Percentiles rank a stretch among this genome's conserved stretches.
Evolutionary conservation across 2,113 vertebrate species (phyloP).

Genomic region (Coryphaenoides rupestris): DNA sequence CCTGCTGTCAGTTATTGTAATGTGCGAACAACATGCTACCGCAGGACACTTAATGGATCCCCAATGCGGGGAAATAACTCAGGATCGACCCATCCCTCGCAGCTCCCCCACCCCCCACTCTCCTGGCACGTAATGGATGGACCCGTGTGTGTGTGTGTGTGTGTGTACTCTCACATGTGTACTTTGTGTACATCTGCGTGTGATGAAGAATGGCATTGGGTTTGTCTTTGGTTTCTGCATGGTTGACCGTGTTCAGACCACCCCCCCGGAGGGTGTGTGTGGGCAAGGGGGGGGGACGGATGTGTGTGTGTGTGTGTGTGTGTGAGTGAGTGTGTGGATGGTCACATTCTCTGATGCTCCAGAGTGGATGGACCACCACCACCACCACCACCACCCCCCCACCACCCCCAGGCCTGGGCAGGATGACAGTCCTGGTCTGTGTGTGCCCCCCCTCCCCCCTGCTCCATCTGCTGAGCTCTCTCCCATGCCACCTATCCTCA

Average conservation of each 20-base stretch:
- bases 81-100: conserved; percentile 40
- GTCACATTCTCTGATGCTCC: conserved; percentile 66
- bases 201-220: conserved; percentile 45
- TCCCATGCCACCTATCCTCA: no score
- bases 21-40: conserved; percentile 48
- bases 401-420: conserved; percentile 48
- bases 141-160: conserved; percentile 11
- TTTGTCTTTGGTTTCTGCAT: conserved; percentile 60
- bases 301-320: no score
- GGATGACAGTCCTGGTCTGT: conserved; percentile 50
- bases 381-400: conserved; percentile 9
- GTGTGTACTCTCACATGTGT: conserved; percentile 8
- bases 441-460: conserved; percentile 14
- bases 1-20: conserved; percentile 54
- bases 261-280: neutral
- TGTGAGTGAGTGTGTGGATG: no score
- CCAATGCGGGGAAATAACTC: conserved; percentile 33
- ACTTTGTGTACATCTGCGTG: conserved; percentile 1
- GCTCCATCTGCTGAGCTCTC: conserved; percentile 73
- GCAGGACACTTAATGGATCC: conserved; percentile 57
- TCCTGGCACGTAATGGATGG: neutral
- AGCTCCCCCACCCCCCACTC: neutral
- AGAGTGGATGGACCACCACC: conserved; percentile 52
- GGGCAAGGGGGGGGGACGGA: conserved; percentile 37
- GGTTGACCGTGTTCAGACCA: conserved; percentile 50